A percentile compares a stretch with the other conserved stretches of the same genome.
Evolutionary conservation across 92 coral and sea anemone genomes (phyloP).

Genomic region (Zoanthus sociatus): DNA sequence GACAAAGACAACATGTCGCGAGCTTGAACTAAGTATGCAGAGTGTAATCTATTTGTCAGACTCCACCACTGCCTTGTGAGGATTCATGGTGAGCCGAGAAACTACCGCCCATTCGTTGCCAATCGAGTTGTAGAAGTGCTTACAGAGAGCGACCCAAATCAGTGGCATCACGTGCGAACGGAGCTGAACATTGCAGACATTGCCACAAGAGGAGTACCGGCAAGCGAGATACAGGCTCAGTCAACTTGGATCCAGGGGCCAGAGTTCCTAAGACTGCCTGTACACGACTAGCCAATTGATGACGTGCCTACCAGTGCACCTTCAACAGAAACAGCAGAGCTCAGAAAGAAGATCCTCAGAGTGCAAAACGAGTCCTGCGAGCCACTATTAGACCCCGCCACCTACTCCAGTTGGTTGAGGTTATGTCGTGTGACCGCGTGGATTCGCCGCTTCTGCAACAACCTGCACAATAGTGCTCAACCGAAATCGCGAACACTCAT

Average conservation of each 20-base stretch:
- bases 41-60: no score
- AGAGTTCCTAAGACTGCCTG: slow-evolving; percentile 29
- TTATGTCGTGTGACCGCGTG: slow-evolving; percentile 53
- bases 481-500: not conserved
- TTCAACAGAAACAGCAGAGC: slow-evolving; percentile 19
- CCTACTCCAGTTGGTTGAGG: slow-evolving; percentile 20
- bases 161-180: slow-evolving; percentile 2
- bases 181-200: slow-evolving; percentile 56
- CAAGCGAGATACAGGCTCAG: slow-evolving; percentile 21
- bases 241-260: slow-evolving; percentile 55
- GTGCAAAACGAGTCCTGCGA: not conserved
- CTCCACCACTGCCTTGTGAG: no score
- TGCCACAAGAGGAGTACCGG: slow-evolving; percentile 51
- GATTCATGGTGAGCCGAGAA: no score
- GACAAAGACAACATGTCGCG: no score
- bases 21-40: no score
- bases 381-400: no score
- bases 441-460: not conserved
- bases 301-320: slow-evolving; percentile 15
- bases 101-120: no score
- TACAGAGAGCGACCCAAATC: no score
- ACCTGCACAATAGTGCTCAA: not conserved
- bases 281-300: slow-evolving; percentile 59
- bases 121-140: no score
- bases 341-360: slow-evolving; percentile 45